Conservation (phyloP, 37 sponge, comb jelly and placozoan species). For the Sycon ciliatum region DNA sequence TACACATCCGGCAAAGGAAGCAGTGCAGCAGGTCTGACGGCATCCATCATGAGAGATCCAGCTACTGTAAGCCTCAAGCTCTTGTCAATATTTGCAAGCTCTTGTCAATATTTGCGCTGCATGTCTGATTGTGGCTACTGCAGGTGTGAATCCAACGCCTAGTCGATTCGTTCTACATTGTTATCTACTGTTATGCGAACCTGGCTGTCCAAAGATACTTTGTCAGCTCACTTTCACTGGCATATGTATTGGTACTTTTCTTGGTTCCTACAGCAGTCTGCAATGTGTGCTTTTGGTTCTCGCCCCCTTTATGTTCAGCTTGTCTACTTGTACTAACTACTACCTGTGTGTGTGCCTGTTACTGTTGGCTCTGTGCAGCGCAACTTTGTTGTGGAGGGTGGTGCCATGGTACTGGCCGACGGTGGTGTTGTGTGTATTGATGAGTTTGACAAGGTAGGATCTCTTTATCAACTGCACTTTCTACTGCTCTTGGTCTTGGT, state of each 20-base stretch:
- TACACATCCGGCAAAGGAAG: constrained; percentile 99
- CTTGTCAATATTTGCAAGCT: no score
- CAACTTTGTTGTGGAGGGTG: constrained; percentile 95
- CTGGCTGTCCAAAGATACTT: no score
- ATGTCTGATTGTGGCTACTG: no score
- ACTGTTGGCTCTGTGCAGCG: constrained; percentile 32
- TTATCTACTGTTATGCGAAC: no score
- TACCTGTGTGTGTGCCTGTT: no score
- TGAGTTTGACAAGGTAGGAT: constrained; percentile 93
- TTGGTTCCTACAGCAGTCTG: no score
- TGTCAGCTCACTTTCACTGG: no score
- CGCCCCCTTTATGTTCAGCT: background rate
- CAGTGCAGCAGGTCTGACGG: constrained; percentile 99
- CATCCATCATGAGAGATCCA: constrained; percentile 90
- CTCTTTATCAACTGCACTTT: background rate
- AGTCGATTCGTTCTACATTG: no score
- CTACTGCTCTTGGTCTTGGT: background rate
- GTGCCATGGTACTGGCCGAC: constrained; percentile 99
- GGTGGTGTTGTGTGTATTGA: constrained; percentile 99
- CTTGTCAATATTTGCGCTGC: no score
- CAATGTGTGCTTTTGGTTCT: background rate
- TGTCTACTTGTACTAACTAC: no score
- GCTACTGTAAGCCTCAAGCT: constrained; percentile 45
- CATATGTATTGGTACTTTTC: no score
- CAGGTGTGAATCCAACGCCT: no score